Base-by-base conservation (phyloP, 2,797 vertebrate species). In the Synanceia verrucosa region DNA sequence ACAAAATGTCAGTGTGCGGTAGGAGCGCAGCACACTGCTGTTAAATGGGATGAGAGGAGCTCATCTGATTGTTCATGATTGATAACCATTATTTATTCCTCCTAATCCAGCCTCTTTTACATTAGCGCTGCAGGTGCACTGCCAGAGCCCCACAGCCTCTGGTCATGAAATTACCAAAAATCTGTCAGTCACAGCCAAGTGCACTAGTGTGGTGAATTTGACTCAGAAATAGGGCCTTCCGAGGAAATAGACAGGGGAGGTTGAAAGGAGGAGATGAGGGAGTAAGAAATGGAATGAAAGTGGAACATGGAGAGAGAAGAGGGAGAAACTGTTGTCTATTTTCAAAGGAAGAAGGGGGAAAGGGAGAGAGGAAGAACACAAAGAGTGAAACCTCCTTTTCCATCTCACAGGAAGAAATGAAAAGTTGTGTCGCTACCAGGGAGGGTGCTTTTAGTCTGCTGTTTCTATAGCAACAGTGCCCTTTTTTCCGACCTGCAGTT, bases 381-480 rank as follows among this genome's bases (percentile, higher is more conserved):
- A 78, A 85, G 72, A 81, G 79, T 63, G 69, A 88, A 83, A 76
- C 59, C 72, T 73, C 72, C 70, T 84, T 84, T 77, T 33, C 81
- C 50, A 77, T 86, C 84, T 83, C 78, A 75, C 73, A 86, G 73
- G 70, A 86, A 89, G 85, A 87, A 88, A 88, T 86, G 70, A 85
- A 90, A 92, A 91, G 80, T 88, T 89, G 87, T 90, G 83, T 89
- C 26, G 81, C 89, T 88, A 86, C 88, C 80, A 92, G 88, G 91
- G 90, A 89, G 90, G 88, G 67, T 88, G 82, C 82, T 90, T 89
- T 90, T 89, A 89, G 89, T 87, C 86, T 88, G 83, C 68, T 88
- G 91, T 92, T 92, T 90, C 91, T 91, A 92, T 92, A 91, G 91
- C 89, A 92, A 92, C 91, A 68, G 86, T 86, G 88, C 86, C 81